Evolutionary conservation across 2,113 vertebrate genomes (phyloP).

Genomic region (Illadopsis cleaveri): DNA sequence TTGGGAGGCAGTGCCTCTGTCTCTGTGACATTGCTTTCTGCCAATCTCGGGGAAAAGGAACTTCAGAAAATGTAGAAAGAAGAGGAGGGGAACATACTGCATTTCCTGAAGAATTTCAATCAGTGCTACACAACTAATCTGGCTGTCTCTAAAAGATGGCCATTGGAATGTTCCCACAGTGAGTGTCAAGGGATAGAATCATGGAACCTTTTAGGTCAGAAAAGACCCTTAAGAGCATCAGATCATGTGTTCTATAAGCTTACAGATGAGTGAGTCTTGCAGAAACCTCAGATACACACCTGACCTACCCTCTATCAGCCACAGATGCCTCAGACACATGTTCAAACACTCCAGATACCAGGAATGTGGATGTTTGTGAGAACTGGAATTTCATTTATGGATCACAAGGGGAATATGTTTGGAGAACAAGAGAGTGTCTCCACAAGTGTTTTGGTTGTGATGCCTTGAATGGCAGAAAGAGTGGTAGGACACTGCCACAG

Average conservation of each 20-base stretch:
- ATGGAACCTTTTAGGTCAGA: background rate
- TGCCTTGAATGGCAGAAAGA: background rate
- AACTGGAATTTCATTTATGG: background rate
- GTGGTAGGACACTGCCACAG: background rate
- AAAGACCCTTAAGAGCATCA: background rate
- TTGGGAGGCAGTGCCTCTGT: background rate
- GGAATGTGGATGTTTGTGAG: background rate
- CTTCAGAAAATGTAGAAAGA: background rate
- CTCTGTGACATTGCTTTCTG: background rate
- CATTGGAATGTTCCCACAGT: background rate
- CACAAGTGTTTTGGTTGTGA: background rate
- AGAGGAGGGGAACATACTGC: background rate
- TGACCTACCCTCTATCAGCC: background rate
- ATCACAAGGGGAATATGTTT: background rate
- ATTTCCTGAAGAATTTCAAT: background rate
- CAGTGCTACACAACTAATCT: background rate
- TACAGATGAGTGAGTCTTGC: background rate
- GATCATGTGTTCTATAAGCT: accelerated
- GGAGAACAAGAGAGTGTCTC: background rate
- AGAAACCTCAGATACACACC: background rate
- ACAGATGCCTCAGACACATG: background rate
- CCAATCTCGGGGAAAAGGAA: background rate
- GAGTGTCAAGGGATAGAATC: background rate
- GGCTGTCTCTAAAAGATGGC: background rate
- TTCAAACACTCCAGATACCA: background rate